Conservation (phyloP, 2,113 vertebrate genomes). For the Pycnonotus jocosus region DNA sequence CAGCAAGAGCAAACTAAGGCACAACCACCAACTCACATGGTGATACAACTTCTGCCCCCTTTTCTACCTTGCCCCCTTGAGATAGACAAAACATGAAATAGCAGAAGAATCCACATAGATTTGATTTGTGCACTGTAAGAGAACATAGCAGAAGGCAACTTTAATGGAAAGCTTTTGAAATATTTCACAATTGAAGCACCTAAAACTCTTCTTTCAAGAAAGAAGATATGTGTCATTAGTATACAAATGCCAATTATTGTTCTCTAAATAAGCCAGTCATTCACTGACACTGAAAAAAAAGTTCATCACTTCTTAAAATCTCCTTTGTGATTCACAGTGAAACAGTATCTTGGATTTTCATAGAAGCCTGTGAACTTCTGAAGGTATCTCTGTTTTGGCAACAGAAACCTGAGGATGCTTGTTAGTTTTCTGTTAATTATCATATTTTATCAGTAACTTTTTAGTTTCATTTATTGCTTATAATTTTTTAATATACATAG, state of each 20-base stretch:
- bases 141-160: neutral
- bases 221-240: fast-evolving
- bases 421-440: neutral
- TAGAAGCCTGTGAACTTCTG: neutral
- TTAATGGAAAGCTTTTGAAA: neutral
- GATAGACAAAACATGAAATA: neutral
- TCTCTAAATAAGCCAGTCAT: neutral
- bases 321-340: neutral
- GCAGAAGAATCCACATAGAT: neutral
- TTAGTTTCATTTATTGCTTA: neutral
- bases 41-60: neutral
- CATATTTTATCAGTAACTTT: neutral
- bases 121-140: neutral
- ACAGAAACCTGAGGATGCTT: neutral
- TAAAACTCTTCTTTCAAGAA: neutral
- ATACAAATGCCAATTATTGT: neutral
- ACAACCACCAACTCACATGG: neutral
- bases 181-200: neutral
- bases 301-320: neutral
- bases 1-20: neutral
- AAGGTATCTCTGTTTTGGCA: neutral
- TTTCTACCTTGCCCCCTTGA: neutral
- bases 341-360: neutral
- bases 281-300: neutral
- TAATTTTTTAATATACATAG: neutral